Conservation (phyloP, 2,888 invertebrate genomes). For the Agrotis puta region DNA sequence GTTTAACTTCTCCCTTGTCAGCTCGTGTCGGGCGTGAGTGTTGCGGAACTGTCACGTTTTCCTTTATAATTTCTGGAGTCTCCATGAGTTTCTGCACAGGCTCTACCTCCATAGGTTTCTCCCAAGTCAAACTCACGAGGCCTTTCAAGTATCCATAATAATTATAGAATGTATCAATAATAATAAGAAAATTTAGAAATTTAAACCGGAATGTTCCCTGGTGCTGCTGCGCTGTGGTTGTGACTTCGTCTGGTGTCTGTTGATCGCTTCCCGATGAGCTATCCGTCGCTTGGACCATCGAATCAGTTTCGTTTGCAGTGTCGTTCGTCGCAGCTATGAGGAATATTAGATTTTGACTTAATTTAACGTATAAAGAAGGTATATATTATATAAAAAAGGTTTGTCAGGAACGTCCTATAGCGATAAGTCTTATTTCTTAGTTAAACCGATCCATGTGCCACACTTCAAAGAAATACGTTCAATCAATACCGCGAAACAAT, state of each 20-base stretch:
- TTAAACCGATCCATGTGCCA: neutral
- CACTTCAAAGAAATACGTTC: neutral
- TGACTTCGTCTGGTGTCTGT: constrained; percentile 18
- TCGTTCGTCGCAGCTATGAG: constrained; percentile 28
- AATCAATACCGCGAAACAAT: neutral
- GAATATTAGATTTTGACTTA: constrained; percentile 29
- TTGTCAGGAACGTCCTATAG: neutral
- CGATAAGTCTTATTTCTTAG: neutral
- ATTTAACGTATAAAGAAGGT: neutral
- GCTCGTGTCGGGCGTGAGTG: constrained; percentile 29
- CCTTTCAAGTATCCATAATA: neutral
- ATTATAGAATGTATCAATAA: no score
- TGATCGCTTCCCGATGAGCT: neutral
- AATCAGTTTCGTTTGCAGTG: neutral
- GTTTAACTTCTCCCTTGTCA: constrained; percentile 31
- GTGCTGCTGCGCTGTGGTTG: neutral
- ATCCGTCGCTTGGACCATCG: constrained; percentile 17
- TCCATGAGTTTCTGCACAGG: neutral
- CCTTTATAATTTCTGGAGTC: neutral
- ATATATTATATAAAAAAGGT: neutral
- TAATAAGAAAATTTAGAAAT: neutral
- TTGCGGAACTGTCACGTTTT: neutral
- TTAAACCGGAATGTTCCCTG: neutral
- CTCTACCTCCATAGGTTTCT: neutral
- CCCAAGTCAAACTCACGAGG: neutral